Base-by-base conservation (phyloP, 2,797 vertebrate genomes). In the Scomberomorus guttatus region DNA sequence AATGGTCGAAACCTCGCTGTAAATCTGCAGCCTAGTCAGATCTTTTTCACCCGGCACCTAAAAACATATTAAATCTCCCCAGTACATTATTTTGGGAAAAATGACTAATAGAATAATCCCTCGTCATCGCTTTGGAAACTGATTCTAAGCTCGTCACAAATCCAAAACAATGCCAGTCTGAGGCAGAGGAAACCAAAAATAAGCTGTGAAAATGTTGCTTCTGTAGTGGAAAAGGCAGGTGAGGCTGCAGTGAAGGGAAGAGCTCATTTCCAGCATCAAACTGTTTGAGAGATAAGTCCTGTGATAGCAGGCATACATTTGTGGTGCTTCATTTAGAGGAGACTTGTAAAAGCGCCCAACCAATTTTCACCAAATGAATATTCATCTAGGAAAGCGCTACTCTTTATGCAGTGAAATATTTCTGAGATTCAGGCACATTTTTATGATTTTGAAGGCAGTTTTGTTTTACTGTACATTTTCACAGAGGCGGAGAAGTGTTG, bases 41-140 rank as follows among this genome's bases (percentile, higher is more conserved):
- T 87, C 61, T 54, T 76, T 84, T 83, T 77, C 77, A 79, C 63
- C 63, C 71, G 14, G 62, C 68, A 78, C 60, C 69, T 71, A 67
- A 76, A 85, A 82, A 70, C 79, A 44, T 55, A 71, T 76, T 79
- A 84, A 87, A 88, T 82, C 78, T 75, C 69, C 39, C 22, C 5
- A 0, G 18, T 70, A 72, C 37, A 64, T 82, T 79, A 77, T 75
- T 77, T 72, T 42, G 62, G 62, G 65, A 17, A 75, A 52, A 81
- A 78, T 71, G 81, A 90, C 82, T 86, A 85, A 85, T 79, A 77
- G 66, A 90, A 82, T 87, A 87, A 90, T 88, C 86, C 66, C 60
- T 80, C 66, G 3, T 80, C 56, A 11, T 71, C 13, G 24, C 73
- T 82, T 81, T 58, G 61, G 66, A 82, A 54, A 25, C 27, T n/a